These are phyloP conservation scores for Polydesmus complanatus DNA, from an alignment of 2,888 invertebrate species.

Conservation along the genomic window DNA sequence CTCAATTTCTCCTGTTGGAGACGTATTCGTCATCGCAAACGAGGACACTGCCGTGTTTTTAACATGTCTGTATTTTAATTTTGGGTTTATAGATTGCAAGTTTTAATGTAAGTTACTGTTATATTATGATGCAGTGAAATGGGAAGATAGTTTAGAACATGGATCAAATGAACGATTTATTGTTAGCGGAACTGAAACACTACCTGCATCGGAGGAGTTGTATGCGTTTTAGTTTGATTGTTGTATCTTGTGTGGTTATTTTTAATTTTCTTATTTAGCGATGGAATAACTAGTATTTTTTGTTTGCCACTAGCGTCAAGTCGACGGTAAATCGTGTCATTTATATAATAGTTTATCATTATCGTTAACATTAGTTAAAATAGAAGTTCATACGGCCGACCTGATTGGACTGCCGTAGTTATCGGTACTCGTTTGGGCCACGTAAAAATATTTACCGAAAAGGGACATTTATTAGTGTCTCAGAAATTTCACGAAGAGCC, in stretches of 20 bases:
- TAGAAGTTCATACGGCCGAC: constrained; percentile 44
- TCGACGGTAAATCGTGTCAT: neutral
- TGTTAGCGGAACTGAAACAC: constrained; percentile 8
- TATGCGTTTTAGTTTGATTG: constrained; percentile 25
- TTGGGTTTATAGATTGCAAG: no score
- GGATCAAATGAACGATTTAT: constrained; percentile 16
- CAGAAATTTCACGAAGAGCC: constrained; percentile 73
- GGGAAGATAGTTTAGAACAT: constrained; percentile 32
- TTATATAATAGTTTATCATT: neutral
- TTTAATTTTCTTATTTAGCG: neutral
- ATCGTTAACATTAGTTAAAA: neutral
- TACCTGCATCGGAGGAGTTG: constrained; percentile 27
- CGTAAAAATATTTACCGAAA: constrained; percentile 76
- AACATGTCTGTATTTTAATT: constrained; percentile 36
- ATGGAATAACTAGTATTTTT: neutral
- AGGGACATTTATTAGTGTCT: constrained; percentile 58
- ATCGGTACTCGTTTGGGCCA: constrained; percentile 74
- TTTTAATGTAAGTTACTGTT: no score
- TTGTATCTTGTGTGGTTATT: no score
- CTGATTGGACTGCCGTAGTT: constrained; percentile 87
- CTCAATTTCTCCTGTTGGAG: constrained; percentile 57
- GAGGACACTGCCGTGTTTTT: constrained; percentile 51
- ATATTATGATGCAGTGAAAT: no score
- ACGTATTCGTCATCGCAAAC: constrained; percentile 51
- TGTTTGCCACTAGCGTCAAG: neutral